These are phyloP conservation scores for Cheilosia pagana DNA, from an alignment of 2,888 invertebrate species.

Conservation along the genomic window DNA sequence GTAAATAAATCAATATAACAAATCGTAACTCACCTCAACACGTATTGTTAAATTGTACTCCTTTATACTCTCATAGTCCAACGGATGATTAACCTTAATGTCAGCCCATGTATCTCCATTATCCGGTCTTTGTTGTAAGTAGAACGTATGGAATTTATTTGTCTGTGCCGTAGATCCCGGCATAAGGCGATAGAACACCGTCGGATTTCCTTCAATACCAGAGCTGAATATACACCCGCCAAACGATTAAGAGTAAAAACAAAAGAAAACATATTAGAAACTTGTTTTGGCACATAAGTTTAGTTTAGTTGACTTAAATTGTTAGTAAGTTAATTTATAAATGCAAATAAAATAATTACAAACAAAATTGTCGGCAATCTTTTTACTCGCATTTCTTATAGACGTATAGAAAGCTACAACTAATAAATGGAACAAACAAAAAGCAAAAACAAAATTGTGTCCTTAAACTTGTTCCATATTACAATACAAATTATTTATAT, in stretches of 20 bases:
- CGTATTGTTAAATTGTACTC: conserved; percentile 97
- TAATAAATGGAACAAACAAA: conserved; percentile 67
- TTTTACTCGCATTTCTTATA: conserved; percentile 32
- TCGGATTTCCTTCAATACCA: conserved; percentile 97
- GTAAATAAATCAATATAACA: conserved; percentile 19
- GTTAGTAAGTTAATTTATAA: conserved; percentile 32
- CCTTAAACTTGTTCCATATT: conserved; percentile 54
- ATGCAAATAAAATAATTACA: conserved; percentile 22
- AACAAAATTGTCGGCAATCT: background rate
- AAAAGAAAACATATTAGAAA: conserved; percentile 55
- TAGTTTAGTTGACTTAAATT: conserved; percentile 3
- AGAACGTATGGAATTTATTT: conserved; percentile 97
- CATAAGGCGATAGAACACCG: conserved; percentile 97
- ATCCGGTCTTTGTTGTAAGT: conserved; percentile 96
- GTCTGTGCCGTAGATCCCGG: conserved; percentile 98
- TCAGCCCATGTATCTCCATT: conserved; percentile 97
- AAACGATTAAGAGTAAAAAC: conserved; percentile 73
- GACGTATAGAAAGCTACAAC: conserved; percentile 14
- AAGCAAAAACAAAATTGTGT: conserved; percentile 49
- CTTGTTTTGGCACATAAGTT: background rate
- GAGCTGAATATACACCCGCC: conserved; percentile 86
- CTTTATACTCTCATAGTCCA: conserved; percentile 97
- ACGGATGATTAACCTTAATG: conserved; percentile 97
- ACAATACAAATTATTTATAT: conserved; percentile 38
- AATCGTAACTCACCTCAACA: conserved; percentile 90